These are phyloP conservation scores for Radopholus similis DNA, from an alignment of 1,140 invertebrate genomes.

Conservation along the genomic window DNA sequence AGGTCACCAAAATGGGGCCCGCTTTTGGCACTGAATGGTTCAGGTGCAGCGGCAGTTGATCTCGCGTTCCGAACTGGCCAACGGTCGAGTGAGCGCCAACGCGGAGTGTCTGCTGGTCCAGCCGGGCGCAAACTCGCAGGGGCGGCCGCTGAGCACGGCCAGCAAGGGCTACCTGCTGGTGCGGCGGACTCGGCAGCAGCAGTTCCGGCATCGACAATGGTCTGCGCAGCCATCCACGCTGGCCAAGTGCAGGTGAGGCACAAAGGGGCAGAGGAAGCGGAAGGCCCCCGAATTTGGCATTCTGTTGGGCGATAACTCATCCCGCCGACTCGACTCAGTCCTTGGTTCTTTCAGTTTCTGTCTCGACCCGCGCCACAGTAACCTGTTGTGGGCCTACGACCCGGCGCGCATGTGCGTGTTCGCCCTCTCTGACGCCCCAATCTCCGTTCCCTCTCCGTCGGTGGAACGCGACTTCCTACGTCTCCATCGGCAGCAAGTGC, in stretches of 20 bases:
- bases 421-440: conserved; percentile 6
- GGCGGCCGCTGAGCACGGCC: neutral
- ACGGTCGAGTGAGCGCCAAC: conserved; percentile 46
- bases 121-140: conserved; percentile 31
- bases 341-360: conserved; percentile 28
- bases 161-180: conserved; percentile 40
- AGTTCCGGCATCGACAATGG: conserved; percentile 7
- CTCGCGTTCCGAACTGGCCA: conserved; percentile 65
- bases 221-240: neutral
- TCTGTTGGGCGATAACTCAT: too few relatives aligned
- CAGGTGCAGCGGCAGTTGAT: conserved; percentile 87
- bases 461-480: neutral
- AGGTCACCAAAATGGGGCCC: too few relatives aligned
- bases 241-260: neutral
- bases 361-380: conserved; percentile 10
- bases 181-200: conserved; percentile 17
- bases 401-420: conserved; percentile 21
- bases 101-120: conserved; percentile 20
- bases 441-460: neutral
- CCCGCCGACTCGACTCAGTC: neutral
- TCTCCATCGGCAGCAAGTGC: neutral
- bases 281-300: neutral
- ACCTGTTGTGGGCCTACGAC: conserved; percentile 23
- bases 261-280: neutral
- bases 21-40: too few relatives aligned